Evolutionary conservation across 2,797 vertebrate species (phyloP).

Genomic region (Adrianichthys oophorus): DNA sequence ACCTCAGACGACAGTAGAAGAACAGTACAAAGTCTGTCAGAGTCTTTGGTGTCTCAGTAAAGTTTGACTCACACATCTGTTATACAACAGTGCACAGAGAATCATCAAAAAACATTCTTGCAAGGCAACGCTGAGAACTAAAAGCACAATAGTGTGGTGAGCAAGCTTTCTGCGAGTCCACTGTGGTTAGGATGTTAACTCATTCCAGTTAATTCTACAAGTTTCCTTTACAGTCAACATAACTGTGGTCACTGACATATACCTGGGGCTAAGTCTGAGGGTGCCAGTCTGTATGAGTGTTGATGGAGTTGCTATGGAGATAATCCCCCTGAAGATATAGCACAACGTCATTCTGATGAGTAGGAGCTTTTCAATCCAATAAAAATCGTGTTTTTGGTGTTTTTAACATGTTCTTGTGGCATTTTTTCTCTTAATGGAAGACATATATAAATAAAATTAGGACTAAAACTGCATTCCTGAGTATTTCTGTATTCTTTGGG

Average conservation of each 20-base stretch:
- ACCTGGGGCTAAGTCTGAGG: slow-evolving; percentile 51
- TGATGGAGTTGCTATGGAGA: slow-evolving; percentile 48
- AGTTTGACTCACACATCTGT: slow-evolving; percentile 48
- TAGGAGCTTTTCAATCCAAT: slow-evolving; percentile 1
- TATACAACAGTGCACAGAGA: slow-evolving; percentile 9
- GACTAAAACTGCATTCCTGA: too few species aligned
- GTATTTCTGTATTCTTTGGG: too few species aligned
- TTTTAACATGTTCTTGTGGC: too few species aligned
- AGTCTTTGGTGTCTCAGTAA: slow-evolving; percentile 1
- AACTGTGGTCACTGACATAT: slow-evolving; percentile 56
- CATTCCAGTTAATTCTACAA: slow-evolving; percentile 43
- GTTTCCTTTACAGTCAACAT: slow-evolving; percentile 57
- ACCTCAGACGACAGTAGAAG: slow-evolving; percentile 36
- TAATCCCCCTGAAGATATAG: slow-evolving; percentile 17
- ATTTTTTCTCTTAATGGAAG: too few species aligned
- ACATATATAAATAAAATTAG: slow-evolving; percentile 4
- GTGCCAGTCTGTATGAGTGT: slow-evolving; percentile 47
- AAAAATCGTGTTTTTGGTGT: too few species aligned
- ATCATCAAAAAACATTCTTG: not conserved
- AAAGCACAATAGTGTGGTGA: slow-evolving; percentile 6
- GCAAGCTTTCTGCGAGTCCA: slow-evolving; percentile 19
- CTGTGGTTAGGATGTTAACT: slow-evolving; percentile 33
- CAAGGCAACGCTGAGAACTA: slow-evolving; percentile 9
- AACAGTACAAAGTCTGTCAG: slow-evolving; percentile 37
- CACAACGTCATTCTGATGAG: slow-evolving; percentile 35